Base-by-base conservation (phyloP, 2,888 invertebrate species). In the Halocaridina rubra region DNA sequence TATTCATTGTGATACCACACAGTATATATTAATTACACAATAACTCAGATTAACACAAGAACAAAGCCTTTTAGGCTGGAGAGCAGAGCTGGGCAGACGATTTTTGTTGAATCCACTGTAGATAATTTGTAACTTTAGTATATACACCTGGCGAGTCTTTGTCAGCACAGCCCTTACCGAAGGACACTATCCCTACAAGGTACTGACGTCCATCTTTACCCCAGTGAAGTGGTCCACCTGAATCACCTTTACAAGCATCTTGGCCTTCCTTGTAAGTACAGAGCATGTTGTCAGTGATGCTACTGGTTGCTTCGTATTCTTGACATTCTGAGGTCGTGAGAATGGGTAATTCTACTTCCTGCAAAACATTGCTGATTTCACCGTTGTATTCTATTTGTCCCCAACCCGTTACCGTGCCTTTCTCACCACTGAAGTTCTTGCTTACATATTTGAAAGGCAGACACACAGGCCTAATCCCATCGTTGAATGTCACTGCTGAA, bases 241-340 rank as follows among this genome's bases (percentile, higher is more conserved):
- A 85, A 61, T 85, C 85, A 3, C 85, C 85, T 24, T 74, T 76
- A 29, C 85, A 85, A 1, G 85, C 71, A 33, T 85, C 85, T n/a
- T 61, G n/a, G 19, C 74, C 33, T 16, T n/a, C 16, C 19, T 46
- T 27, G 61, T 64, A 77, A 19, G 85, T 77, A 39, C 85, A 86
- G 46, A 86, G 30, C 81, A 81, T 79, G 67, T 75, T 78, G n/a
- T 39, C 39, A 13, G 76, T 75, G 27, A 81, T 53, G 22, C n/a
- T 32, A 7, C 30, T n/a, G 4, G 16, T 27, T 0, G n/a, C 8
- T 8, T 57, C 24, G 61, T 53, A 74, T 19, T n/a, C 1, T n/a
- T n/a, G 24, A 27, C 64, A 77, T 61, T 72, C 78, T 7, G 19
- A 13, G 3, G 76, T 75, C 61, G 72, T 69, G 2, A 64, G 53